phyloP scores from a whole-genome alignment of 2,888 invertebrate species.

The Gandaritis pyraliata region DNA sequence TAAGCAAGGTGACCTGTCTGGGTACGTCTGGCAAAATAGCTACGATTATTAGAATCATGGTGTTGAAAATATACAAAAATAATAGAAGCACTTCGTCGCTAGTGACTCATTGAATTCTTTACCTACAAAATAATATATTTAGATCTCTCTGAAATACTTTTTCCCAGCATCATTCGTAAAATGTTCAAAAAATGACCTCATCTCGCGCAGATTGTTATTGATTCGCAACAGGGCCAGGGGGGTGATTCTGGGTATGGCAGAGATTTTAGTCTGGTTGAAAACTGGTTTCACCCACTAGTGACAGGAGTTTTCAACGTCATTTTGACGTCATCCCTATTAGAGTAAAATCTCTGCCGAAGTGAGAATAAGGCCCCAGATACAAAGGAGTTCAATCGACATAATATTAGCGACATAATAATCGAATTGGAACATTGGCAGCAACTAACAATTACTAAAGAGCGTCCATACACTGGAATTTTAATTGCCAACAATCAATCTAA shows the following conservation, averaged over 20 bases:
- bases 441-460: constrained; percentile 50
- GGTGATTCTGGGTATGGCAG: too few relatives aligned
- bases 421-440: constrained; percentile 35
- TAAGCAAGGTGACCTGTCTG: constrained; percentile 27
- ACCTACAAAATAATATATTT: constrained; percentile 11
- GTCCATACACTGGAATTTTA: constrained; percentile 53
- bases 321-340: too few relatives aligned
- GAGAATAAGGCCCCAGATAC: too few relatives aligned
- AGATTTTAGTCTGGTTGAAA: too few relatives aligned
- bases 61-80: constrained; percentile 23
- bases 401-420: constrained; percentile 29
- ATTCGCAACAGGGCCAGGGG: too few relatives aligned
- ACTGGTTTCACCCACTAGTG: too few relatives aligned
- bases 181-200: constrained; percentile 7
- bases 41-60: constrained; percentile 21
- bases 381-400: constrained; percentile 14
- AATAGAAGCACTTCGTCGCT: constrained; percentile 13
- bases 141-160: constrained; percentile 6
- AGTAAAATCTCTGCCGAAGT: too few relatives aligned
- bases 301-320: too few relatives aligned
- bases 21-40: constrained; percentile 20
- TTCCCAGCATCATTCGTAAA: not conserved
- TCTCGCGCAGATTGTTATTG: constrained; percentile 3
- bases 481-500: constrained; percentile 48
- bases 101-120: constrained; percentile 13